These are phyloP conservation scores for Conomelus anceps DNA, from an alignment of 2,888 invertebrate genomes.

Conservation along the genomic window DNA sequence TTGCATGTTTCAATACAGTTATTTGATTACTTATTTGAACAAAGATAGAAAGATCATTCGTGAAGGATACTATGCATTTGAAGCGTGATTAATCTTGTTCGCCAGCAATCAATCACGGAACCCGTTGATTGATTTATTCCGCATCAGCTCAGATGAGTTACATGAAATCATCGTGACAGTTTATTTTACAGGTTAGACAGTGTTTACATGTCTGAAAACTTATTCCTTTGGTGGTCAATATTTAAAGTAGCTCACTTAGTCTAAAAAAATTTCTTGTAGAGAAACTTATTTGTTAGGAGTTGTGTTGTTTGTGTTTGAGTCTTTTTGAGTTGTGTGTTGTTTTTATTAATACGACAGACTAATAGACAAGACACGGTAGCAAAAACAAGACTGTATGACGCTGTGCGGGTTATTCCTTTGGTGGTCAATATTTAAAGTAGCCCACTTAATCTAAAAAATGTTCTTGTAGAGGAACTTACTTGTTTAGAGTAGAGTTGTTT, in stretches of 20 bases:
- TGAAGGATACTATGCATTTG: background rate
- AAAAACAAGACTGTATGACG: too few species aligned
- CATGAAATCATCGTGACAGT: background rate
- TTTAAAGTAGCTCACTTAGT: too few species aligned
- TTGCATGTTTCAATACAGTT: background rate
- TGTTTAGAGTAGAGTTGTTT: background rate
- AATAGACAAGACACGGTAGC: too few species aligned
- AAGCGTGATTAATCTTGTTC: background rate
- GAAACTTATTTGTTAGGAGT: background rate
- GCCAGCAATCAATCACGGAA: background rate
- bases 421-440: too few species aligned
- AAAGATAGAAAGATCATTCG: background rate
- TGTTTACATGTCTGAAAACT: background rate
- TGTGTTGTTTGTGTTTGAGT: background rate
- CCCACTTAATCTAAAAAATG: background rate
- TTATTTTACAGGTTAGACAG: background rate
- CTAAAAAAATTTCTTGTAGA: background rate
- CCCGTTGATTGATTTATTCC: background rate
- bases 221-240: too few species aligned
- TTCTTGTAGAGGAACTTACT: background rate
- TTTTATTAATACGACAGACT: too few species aligned
- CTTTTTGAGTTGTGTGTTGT: too few species aligned
- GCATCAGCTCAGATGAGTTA: background rate
- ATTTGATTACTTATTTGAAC: background rate
- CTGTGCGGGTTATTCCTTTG: too few species aligned